Evolutionary conservation across 2,113 vertebrate species (phyloP), one percentile per base, ranked within the genome.

Genomic region (Argyrosomus japonicus): DNA sequence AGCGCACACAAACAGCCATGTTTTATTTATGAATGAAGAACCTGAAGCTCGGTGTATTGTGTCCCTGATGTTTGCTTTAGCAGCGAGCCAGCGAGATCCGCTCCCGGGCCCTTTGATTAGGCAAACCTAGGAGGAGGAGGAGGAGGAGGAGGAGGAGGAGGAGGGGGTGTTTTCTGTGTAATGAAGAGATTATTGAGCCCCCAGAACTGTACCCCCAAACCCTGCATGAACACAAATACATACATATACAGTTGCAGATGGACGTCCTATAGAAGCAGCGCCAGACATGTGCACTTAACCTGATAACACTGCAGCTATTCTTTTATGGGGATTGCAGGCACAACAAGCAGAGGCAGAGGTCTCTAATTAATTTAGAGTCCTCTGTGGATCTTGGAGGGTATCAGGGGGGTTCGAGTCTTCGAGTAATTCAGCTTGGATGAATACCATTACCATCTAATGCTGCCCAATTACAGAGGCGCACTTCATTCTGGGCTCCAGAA

Each of bases 301-400:
- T 86, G 88, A 92, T 93, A 76, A 78, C 65, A 27, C 32, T 71
- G 84, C 69, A 25, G 83, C 94, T 95, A 95, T 93, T 95, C 90
- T 95, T 95, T 78, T 95, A 96, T 94, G 92, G 95, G 94, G 93
- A 40, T 61, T 47, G 65, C 91, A 93, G 89, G 93, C 93, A 91
- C 95, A 91, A 72, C 93, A 89, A 91, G 93, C 60, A 88, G 90
- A 95, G 90, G 92, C 94, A 95, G 83, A 68, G 83, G 93, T 88
- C 94, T 90, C 91, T 97, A 97, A 97, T 97, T 97, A 96, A 97
- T 97, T 97, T 98, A 96, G 94, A 95, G 94, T 93, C 92, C 95
- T 95, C 93, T 86, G 92, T 93, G 95, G 94, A 95, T 95, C 94
- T 96, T 60, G 50, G 64, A 56, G 80, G 81, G 88, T 62, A 96